A percentile compares a stretch with the other conserved stretches of the same genome.
Conservation (phyloP, 2,113 vertebrate species). For the Vulpes vulpes region DNA sequence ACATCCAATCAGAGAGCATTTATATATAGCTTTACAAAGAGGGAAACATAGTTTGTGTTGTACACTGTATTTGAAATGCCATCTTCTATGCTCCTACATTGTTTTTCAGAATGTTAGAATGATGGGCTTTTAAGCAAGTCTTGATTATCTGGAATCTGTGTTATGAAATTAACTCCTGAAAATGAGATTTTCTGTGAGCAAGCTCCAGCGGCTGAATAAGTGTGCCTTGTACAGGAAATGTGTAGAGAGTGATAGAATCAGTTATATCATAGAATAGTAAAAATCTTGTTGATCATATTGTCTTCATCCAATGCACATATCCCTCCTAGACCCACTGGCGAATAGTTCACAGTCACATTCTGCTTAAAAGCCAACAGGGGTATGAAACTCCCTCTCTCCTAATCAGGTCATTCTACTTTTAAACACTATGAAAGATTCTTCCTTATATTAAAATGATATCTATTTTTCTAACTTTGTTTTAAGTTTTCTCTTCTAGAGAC, state of each 20-base stretch:
- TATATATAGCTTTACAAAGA: background rate
- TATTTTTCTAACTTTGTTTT: conserved; percentile 6
- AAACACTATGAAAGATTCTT: background rate
- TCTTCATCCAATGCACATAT: background rate
- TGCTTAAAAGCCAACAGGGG: background rate
- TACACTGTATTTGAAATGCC: background rate
- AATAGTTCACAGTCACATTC: background rate
- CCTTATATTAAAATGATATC: background rate
- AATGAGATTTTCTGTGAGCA: background rate
- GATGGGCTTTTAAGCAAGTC: background rate
- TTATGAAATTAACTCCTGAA: background rate
- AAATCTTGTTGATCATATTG: background rate
- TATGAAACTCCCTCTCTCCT: background rate
- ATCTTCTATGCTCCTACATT: background rate
- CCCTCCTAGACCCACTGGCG: background rate
- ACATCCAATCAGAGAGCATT: background rate
- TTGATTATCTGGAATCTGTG: background rate
- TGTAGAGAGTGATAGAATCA: background rate
- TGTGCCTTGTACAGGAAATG: background rate
- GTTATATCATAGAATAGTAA: background rate
- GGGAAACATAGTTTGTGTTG: background rate
- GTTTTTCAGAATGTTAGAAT: background rate
- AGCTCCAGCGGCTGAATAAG: background rate
- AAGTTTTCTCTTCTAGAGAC: background rate
- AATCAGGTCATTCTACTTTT: background rate